Evolutionary conservation across 2,113 vertebrate genomes (phyloP).

Genomic region (Dunckerocampus dactyliophorus): DNA sequence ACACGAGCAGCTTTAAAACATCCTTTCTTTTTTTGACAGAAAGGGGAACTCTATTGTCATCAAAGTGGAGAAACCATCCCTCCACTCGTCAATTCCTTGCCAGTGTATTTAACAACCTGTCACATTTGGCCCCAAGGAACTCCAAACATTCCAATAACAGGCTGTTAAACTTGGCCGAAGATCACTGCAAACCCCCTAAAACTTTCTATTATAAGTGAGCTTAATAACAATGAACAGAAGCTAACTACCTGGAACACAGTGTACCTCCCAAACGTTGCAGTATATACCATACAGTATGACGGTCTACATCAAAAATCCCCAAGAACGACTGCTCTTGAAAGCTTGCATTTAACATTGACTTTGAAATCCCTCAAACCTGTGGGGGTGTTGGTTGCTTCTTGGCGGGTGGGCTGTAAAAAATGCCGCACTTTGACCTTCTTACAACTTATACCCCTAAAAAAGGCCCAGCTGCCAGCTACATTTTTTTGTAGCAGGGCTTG

Average conservation of each 20-base stretch:
- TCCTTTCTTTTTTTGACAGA: background rate
- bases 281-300: too few species aligned
- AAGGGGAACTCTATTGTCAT: too few species aligned
- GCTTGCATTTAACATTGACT: too few species aligned
- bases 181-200: background rate
- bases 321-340: background rate
- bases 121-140: slow-evolving; percentile 1
- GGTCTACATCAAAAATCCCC: background rate
- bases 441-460: slow-evolving; percentile 29
- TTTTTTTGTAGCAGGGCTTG: slow-evolving; percentile 29
- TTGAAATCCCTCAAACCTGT: slow-evolving; percentile 1
- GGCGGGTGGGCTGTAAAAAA: slow-evolving; percentile 36
- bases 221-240: background rate
- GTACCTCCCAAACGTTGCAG: too few species aligned
- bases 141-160: background rate
- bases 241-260: background rate
- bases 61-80: background rate
- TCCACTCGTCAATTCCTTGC: background rate
- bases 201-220: background rate
- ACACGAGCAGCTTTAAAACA: background rate
- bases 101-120: background rate
- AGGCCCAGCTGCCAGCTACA: slow-evolving; percentile 51
- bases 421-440: slow-evolving; percentile 43
- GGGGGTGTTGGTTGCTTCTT: slow-evolving; percentile 16
- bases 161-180: background rate